Evolutionary conservation across 2,113 vertebrate species (phyloP), one percentile per base, ranked within the genome.

Genomic region (Dipodomys ordii): DNA sequence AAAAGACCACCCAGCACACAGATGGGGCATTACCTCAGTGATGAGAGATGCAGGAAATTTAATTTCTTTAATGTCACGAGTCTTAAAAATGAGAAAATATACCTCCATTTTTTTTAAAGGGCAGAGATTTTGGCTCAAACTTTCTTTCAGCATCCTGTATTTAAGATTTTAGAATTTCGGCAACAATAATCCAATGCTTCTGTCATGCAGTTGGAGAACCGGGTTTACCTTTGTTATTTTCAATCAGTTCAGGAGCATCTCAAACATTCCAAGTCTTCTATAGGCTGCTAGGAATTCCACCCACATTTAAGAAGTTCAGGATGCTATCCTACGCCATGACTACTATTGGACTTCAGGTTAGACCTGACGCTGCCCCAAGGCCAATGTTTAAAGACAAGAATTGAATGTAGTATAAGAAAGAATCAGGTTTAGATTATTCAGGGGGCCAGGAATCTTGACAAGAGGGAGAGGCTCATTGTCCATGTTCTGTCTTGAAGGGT

Each of bases 81-180:
- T 71, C 77, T 87, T 85, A 27, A 83, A 86, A 87, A 79, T 25
- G 28, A 86, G 62, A 83, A 89, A 89, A 67, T 19, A 22, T 16
- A 27, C 30, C 39, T 25, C 64, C 78, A 62, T 72, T 39, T 35
- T 35, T 68, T 68, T 87, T 76, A 92, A 91, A 77, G 35, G 88
- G 65, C 72, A 81, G 64, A 85, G 28, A 83, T n/a, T 80, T 76
- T 32, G 77, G 53, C 39, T 91, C 53, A 32, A 57, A 79, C 53
- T 25, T 13, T 72, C 64, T 71, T 39, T 53, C 64, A 23, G 30
- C 69, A 68, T 83, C 53, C 62, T 25, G 76, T 73, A 53, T 92
- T 57, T 62, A 79, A 86, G 74, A 67, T 93, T 89, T 94, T 67
- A 85, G 85, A 90, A 85, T 46, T 74, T 62, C 57, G 22, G 53